Conservation (phyloP, 2,888 invertebrate genomes). For the Geophilus truncorum region DNA sequence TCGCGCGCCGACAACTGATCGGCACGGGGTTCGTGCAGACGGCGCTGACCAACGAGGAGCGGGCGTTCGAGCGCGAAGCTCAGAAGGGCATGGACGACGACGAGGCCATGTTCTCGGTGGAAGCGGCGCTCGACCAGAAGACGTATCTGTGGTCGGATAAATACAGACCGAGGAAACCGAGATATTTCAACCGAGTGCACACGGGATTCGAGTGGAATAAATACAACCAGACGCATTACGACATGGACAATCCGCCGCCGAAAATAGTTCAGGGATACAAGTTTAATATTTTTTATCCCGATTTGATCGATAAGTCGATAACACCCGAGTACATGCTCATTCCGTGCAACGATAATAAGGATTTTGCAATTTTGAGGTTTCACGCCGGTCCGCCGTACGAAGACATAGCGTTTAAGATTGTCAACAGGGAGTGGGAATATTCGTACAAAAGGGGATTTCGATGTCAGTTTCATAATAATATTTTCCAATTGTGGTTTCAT, state of each 20-base stretch:
- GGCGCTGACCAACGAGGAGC: conserved; percentile 57
- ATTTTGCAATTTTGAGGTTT: conserved; percentile 91
- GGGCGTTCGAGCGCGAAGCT: conserved; percentile 71
- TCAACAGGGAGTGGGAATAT: conserved; percentile 99
- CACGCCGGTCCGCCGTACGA: conserved; percentile 99
- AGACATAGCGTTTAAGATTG: conserved; percentile 97
- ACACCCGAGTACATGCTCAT: conserved; percentile 93
- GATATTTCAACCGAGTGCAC: conserved; percentile 84
- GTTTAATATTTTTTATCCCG: conserved; percentile 99
- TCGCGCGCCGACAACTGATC: conserved; percentile 62
- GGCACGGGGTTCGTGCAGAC: conserved; percentile 57
- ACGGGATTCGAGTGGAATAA: conserved; percentile 99
- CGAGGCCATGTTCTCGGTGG: conserved; percentile 87
- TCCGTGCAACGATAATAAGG: conserved; percentile 82
- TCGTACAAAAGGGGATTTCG: conserved; percentile 96
- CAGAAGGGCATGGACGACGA: conserved; percentile 76
- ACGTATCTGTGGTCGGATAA: conserved; percentile 96
- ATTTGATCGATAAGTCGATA: conserved; percentile 85
- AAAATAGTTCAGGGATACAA: conserved; percentile 99
- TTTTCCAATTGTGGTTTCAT: conserved; percentile 99
- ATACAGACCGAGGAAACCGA: conserved; percentile 92
- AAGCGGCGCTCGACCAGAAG: conserved; percentile 77
- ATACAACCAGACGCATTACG: conserved; percentile 99
- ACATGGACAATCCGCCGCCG: conserved; percentile 99
- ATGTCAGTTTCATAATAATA: conserved; percentile 99